phyloP scores from a whole-genome alignment of 2,888 invertebrate species.

The Sisyra terminalis region DNA sequence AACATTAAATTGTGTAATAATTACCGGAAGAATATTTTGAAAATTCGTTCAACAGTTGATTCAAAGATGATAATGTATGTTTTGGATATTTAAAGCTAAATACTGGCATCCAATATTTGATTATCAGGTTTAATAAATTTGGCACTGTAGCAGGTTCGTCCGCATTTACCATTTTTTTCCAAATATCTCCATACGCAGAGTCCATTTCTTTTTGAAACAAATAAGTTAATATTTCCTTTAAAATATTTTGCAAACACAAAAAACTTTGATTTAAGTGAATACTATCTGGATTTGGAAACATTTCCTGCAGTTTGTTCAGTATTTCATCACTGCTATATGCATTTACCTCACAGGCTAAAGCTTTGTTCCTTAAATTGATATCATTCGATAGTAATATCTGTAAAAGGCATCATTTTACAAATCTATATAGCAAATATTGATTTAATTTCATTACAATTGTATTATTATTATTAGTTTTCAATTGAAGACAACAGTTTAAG shows the following conservation, averaged over 20 bases:
- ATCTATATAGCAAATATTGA: too few relatives aligned
- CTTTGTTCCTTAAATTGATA: conserved; percentile 39
- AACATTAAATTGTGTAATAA: too few relatives aligned
- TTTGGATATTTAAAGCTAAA: conserved; percentile 29
- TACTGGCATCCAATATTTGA: conserved; percentile 41
- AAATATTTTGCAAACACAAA: not conserved
- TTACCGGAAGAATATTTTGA: conserved; percentile 15
- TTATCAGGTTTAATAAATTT: conserved; percentile 34
- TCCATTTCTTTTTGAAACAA: conserved; percentile 36
- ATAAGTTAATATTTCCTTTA: not conserved
- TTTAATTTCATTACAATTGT: too few relatives aligned
- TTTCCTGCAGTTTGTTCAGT: conserved; percentile 13
- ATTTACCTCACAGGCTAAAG: conserved; percentile 29
- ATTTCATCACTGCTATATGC: conserved; percentile 19
- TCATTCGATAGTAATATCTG: conserved; percentile 41
- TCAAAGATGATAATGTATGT: conserved; percentile 19
- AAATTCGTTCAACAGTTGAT: conserved; percentile 16
- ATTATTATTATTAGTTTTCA: conserved; percentile 27
- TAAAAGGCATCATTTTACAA: too few relatives aligned
- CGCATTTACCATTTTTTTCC: conserved; percentile 34
- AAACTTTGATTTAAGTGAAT: not conserved
- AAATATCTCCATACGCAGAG: conserved; percentile 34
- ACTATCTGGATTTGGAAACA: not conserved
- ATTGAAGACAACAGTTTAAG: conserved; percentile 37
- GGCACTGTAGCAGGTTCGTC: conserved; percentile 37